Base-by-base conservation (phyloP, 53 echinoderm and acorn worm genomes). In the Arbacia lixula region DNA sequence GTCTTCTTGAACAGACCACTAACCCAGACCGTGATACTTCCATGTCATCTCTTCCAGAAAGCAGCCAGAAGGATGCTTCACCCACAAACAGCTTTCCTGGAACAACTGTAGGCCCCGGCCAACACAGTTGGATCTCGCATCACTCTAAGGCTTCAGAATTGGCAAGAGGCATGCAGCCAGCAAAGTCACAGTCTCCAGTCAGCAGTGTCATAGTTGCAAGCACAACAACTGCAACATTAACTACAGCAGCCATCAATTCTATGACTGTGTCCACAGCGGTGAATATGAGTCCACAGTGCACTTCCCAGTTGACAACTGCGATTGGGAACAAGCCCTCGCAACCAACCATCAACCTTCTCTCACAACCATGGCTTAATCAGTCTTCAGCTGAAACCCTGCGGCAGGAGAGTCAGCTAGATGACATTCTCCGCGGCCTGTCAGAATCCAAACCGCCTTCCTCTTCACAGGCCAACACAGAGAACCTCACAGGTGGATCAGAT, bases 101-200 rank as follows among this genome's bases (percentile, higher is more conserved):
- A 28, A 46, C 79, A 22, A 14, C 91, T 28, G 43, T 85, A 33
- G 72, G 63, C 40, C 71, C 87, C 11, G 72, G 77, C 72, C 90
- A 87, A 36, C 87, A 84, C 30, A 73, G 87, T 6, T 93, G 93
- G 93, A 93, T 93, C 25, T 90, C 90, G 38, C 87, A 93, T 64
- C 93, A 93, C 69, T 93, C 93, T 24, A 90, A 87, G 60, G 93
- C 93, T 5, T 93, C 93, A 29, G 90, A 93, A 72, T 76, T 93
- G 53, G 93, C 93, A 31, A 51, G 90, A 17, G 93, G 88, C 21
- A 73, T 84, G 12, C 90, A 93, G 43, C 90, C 86, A 56, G 76
- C 86, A 17, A 85, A 86, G 36, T 86, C 88, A 5, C 94, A 87
- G 37, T 73, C 63, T 24, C 93, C 86, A 46, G 69, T 62, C 63